A percentile compares a stretch with the other conserved stretches of the same genome.
These are phyloP conservation scores for Conus ventricosus DNA, from an alignment of 1,140 invertebrate genomes.

Conservation along the genomic window DNA sequence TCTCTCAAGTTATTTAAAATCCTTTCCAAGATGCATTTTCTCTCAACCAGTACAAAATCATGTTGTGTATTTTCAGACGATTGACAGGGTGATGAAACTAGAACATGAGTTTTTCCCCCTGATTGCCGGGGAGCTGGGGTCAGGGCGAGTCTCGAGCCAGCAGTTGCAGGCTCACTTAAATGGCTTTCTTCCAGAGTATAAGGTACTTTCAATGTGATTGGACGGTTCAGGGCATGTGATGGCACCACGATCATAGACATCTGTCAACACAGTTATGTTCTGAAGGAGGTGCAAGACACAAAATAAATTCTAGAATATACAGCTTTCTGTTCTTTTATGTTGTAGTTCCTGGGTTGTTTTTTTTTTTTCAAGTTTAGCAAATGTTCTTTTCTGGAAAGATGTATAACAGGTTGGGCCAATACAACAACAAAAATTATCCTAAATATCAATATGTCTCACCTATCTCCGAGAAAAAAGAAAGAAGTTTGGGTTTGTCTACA, in stretches of 20 bases:
- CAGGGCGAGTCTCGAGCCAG: slow-evolving; percentile 64
- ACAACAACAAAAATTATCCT: too few species aligned
- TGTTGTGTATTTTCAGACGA: slow-evolving; percentile 78
- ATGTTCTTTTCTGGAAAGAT: too few species aligned
- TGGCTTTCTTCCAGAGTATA: slow-evolving; percentile 70
- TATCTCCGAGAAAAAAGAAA: too few species aligned
- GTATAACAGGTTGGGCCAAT: too few species aligned
- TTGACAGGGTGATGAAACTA: slow-evolving; percentile 85
- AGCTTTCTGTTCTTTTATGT: too few species aligned
- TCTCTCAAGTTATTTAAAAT: too few species aligned
- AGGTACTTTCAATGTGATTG: slow-evolving; percentile 58
- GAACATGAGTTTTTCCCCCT: slow-evolving; percentile 86
- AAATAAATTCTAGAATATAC: too few species aligned
- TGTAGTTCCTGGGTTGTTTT: too few species aligned
- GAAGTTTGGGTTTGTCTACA: too few species aligned
- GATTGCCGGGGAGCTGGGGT: slow-evolving; percentile 80
- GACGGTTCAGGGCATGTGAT: background rate
- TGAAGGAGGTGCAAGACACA: too few species aligned
- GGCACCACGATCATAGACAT: background rate
- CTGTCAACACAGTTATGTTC: background rate
- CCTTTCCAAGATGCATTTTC: background rate
- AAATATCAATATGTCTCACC: too few species aligned
- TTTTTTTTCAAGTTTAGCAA: too few species aligned
- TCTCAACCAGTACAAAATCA: background rate
- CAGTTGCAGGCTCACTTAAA: slow-evolving; percentile 69